phyloP scores from a whole-genome alignment of 2,113 vertebrate species.

The Crocuta crocuta region DNA sequence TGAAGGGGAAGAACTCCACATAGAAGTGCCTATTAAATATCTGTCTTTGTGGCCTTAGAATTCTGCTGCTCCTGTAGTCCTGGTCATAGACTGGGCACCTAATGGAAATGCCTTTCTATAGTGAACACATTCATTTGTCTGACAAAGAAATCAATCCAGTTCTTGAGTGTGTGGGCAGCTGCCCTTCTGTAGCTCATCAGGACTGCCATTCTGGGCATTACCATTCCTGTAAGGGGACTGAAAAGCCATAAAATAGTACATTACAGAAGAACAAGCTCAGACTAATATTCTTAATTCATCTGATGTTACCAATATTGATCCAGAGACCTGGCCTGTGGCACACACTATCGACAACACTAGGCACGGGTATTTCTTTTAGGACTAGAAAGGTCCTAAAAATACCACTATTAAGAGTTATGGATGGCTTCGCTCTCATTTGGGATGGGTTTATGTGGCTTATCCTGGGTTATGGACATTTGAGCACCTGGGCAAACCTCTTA shows the following conservation, averaged over 20 bases:
- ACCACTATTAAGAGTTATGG: neutral
- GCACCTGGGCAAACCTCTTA: neutral
- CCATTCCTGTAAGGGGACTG: neutral
- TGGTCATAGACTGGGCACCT: too few relatives aligned
- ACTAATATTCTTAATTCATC: neutral
- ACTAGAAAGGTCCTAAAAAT: neutral
- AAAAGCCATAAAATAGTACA: neutral
- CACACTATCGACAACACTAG: neutral
- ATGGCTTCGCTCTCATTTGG: neutral
- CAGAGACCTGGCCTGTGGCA: neutral
- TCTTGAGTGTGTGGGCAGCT: neutral
- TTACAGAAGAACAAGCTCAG: neutral
- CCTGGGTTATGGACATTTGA: neutral
- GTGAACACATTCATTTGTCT: neutral
- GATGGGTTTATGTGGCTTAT: neutral
- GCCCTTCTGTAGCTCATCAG: neutral
- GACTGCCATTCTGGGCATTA: neutral
- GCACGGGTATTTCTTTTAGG: neutral
- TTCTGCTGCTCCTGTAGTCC: neutral
- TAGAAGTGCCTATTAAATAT: neutral
- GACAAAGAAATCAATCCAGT: neutral
- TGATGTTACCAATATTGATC: neutral
- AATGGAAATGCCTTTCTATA: neutral
- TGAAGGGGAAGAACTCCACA: neutral
- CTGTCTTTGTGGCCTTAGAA: neutral